Base-by-base conservation (phyloP, 2,888 invertebrate species). In the Tetragonisca angustula region DNA sequence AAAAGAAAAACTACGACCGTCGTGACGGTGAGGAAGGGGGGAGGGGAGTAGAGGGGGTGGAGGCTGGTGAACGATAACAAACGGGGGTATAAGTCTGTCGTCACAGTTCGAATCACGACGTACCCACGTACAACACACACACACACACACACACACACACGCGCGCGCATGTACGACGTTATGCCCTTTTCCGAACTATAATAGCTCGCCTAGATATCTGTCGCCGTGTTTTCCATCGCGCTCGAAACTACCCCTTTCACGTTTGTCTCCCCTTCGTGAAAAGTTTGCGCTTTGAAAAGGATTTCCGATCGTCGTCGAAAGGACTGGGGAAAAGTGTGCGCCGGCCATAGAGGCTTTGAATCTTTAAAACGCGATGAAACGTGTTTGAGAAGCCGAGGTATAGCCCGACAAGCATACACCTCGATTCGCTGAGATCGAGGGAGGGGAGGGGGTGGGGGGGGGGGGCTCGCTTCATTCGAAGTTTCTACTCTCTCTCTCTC, bases 171-270 rank as follows among this genome's bases (percentile, higher is more conserved):
- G 11, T 1, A 21, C 85, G 78, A 75, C 87, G 81, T 81, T 91
- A 24, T 24, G 89, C 88, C 88, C 88, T 87, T 81, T 88, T 77
- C 84, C 75, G 59, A 36, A 78, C 85, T 83, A 88, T 86, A 83
- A 84, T 75, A 88, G 79, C 77, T 86, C 79, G 75, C 81, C 68
- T 65, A 64, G 76, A 64, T 84, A 76, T 76, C 59, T 77, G 81
- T 61, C 54, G 61, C 59, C 27, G 73, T 52, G 82, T 74, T 76
- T 68, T 36, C 72, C 52, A 61, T 36, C 61, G 69, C 72, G 62
- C 54, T 81, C 79, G 61, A 61, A 67, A 68, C 73, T 59, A 75
- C 79, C 76, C 54, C 74, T 61, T 65, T 68, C 19, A 13, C 64
- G 64, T 36, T 36, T 27, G 11, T 49, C 36, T 59, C 61, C 50